phyloP scores from a whole-genome alignment of 1,140 invertebrate genomes.

The Drosophila gunungcola region DNA sequence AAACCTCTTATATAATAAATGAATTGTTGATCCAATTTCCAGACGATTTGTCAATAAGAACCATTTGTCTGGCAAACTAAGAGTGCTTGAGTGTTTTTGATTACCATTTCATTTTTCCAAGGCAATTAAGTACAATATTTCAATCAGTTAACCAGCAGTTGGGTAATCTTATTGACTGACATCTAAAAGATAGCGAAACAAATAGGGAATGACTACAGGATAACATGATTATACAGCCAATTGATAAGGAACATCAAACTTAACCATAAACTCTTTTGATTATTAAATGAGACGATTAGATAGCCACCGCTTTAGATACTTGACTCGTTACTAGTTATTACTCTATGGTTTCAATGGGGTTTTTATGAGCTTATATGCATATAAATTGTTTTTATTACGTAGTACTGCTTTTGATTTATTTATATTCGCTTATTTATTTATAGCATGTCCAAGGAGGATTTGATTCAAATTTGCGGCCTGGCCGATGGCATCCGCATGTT shows the following conservation, averaged over 20 bases:
- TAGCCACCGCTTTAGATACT: background rate
- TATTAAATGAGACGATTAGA: conserved; percentile 12
- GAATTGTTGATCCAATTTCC: background rate
- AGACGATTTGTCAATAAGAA: background rate
- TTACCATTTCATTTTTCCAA: background rate
- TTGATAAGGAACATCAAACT: background rate
- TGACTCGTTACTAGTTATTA: background rate
- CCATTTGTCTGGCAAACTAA: background rate
- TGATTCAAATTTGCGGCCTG: conserved; percentile 97
- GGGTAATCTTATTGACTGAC: conserved; percentile 9
- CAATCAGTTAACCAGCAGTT: conserved; percentile 4
- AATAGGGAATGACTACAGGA: background rate
- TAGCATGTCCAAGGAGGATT: conserved; percentile 93
- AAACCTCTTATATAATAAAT: background rate
- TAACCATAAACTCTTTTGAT: background rate
- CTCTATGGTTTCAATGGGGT: background rate
- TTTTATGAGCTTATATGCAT: background rate
- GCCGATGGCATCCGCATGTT: conserved; percentile 95
- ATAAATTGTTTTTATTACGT: background rate
- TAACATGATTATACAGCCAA: conserved; percentile 9
- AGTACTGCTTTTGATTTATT: conserved; percentile 1
- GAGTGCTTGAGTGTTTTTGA: background rate
- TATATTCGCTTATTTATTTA: conserved; percentile 24
- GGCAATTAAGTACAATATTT: background rate
- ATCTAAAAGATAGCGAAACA: background rate